Base-by-base conservation (phyloP, 2,888 invertebrate genomes). In the Sesia apiformis region DNA sequence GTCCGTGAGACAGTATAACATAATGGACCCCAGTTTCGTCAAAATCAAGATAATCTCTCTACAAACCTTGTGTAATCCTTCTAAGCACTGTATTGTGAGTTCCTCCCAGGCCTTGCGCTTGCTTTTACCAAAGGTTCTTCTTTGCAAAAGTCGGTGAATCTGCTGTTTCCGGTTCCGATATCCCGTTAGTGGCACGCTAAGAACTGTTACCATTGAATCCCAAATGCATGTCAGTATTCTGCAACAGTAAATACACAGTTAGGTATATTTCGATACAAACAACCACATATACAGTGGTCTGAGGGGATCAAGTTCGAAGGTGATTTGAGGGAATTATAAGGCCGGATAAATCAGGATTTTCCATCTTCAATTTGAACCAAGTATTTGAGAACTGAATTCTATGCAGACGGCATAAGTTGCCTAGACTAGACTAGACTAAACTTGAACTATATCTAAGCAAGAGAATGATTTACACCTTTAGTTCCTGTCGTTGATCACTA, bases 191-290 rank as follows among this genome's bases (percentile, higher is more conserved):
- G 95, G 94, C 0, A 94, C 93, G 51, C 97, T 96, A 8, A 98
- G 84, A 0, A 98, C 96, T 8, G 95, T 94, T 57, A 98, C 93
- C 91, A 97, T 95, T 0, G 96, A 96, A 46, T 95, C 94, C 98
- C 98, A 98, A 70, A 97, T 97, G 66, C 96, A 96, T 0, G 96
- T 96, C 53, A 98, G 79, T 42, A 98, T 93, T 56, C 95, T 90
- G 61, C 39, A 76, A 77, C 8, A 52, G n/a, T n/a, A n/a, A 52
- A 7, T 42, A 51, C 51, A 40, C 38, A 41, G 7, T 42, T 49
- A 7, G 42, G 42, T 42, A 42, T 6, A 7, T 42, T 23, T 23
- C 23, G 42, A 41, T 4, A 41, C 6, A 23, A 23, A 23, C 23
- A 23, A 23, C 23, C 2, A 1, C 23, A 23, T 23, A 23, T 23